Conservation (phyloP, 2,888 invertebrate species). For the Dione vanillae region DNA sequence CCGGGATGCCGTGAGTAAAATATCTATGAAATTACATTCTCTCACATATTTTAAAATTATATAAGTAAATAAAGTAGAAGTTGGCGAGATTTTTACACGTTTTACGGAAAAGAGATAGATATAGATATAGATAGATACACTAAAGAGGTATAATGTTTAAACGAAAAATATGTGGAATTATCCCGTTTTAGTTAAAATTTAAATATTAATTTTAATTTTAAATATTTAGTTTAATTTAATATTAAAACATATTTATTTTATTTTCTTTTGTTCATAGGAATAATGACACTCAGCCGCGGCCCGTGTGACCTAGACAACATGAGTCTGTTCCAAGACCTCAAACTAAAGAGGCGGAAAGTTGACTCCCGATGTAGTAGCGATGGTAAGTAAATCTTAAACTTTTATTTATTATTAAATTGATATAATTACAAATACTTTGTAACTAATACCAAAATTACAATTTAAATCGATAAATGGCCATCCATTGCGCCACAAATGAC, state of each 20-base stretch:
- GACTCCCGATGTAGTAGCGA: slow-evolving; percentile 98
- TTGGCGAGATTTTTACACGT: no score
- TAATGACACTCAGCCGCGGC: slow-evolving; percentile 99
- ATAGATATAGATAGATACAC: no score
- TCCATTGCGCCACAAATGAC: neutral
- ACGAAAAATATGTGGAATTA: no score
- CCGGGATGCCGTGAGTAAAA: slow-evolving; percentile 62
- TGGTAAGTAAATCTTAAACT: slow-evolving; percentile 85
- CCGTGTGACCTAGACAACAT: slow-evolving; percentile 99
- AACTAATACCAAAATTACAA: no score
- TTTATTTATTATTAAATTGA: no score
- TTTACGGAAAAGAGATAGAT: no score
- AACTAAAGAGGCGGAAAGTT: slow-evolving; percentile 98
- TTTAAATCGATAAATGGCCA: neutral
- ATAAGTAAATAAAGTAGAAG: neutral
- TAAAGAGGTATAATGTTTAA: no score
- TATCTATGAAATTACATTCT: slow-evolving; percentile 4
- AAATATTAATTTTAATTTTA: no score
- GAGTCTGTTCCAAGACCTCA: slow-evolving; percentile 99
- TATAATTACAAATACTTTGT: no score
- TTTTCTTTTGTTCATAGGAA: slow-evolving; percentile 87
- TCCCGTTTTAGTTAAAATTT: no score
- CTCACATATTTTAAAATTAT: neutral
- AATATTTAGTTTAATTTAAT: no score
- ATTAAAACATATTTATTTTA: slow-evolving; percentile 10